Evolutionary conservation across 2,888 invertebrate genomes (phyloP), one percentile per base, ranked within the genome.

Genomic region (Shargacucullia verbasci): DNA sequence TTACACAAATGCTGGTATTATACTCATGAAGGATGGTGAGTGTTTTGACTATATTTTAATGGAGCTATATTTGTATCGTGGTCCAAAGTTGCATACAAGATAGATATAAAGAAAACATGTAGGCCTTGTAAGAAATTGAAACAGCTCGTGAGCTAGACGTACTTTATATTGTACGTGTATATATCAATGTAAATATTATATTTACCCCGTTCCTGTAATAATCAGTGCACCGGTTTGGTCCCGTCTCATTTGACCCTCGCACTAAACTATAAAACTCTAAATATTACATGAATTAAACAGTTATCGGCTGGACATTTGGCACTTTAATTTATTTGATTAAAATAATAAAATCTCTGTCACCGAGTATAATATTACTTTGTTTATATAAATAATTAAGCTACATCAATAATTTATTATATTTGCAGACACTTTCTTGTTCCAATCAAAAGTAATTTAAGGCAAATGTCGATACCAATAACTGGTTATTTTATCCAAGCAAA

Each of bases 161-260:
- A 59, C 61, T 70, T 69, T 59, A 78, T 44, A 50, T 37, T 27
- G 54, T 56, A 55, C 53, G 52, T 50, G 35, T 55, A 53, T 57
- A 71, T 55, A 61, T 73, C 66, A 72, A 53, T 70, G 70, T 77
- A 82, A 80, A 84, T 85, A 80, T 67, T 75, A 78, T 73, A 60
- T 69, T 78, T 87, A 87, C 87, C 89, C 85, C 86, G 77, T 84
- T 76, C 76, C 80, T 78, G 70, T 82, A 72, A 70, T 59, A 59
- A 76, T 84, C 84, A 82, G 88, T 91, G 91, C 90, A 92, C 92
- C 92, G 91, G 92, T 92, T 92, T 94, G 93, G 93, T 92, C 93
- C 93, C 93, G 76, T 71, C 84, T 76, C 70, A 61, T 65, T 67
- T 53, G 74, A 79, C 79, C 73, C 58, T 59, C 48, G 43, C 56